phyloP scores from a whole-genome alignment of 1,140 invertebrate species.

The Nasonia longicornis region DNA sequence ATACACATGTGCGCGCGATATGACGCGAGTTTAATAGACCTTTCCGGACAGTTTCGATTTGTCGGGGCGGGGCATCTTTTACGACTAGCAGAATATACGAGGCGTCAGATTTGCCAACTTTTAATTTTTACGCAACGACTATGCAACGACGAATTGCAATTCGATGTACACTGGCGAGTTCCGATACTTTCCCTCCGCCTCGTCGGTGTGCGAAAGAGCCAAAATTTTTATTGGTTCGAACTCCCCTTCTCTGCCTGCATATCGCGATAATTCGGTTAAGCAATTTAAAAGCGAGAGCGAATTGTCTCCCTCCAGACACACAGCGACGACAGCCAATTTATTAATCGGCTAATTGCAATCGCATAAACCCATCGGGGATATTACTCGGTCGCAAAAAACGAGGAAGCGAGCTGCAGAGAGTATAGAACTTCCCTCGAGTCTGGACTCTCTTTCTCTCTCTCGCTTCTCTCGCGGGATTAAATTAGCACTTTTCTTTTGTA shows the following conservation, averaged over 20 bases:
- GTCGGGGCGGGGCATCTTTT: neutral
- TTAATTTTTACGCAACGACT: neutral
- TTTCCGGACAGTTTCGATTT: conserved; percentile 10
- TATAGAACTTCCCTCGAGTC: neutral
- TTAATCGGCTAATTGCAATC: conserved; percentile 33
- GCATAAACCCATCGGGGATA: neutral
- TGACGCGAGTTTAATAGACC: conserved; percentile 17
- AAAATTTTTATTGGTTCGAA: neutral
- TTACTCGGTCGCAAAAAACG: neutral
- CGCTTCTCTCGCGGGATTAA: neutral
- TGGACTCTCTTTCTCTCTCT: neutral
- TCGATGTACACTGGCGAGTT: neutral
- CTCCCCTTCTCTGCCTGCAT: neutral
- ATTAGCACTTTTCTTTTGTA: conserved; percentile 33
- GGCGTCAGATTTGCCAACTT: neutral
- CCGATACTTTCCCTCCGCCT: no score
- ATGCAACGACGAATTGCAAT: neutral
- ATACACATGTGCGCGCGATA: neutral
- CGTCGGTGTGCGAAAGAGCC: neutral
- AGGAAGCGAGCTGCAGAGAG: neutral
- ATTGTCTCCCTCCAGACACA: neutral
- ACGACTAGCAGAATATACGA: neutral
- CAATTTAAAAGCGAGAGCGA: neutral
- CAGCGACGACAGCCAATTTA: conserved; percentile 19
- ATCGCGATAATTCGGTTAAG: conserved; percentile 29